Evolutionary conservation across 2,888 invertebrate genomes (phyloP).

Genomic region (Myopa testacea): DNA sequence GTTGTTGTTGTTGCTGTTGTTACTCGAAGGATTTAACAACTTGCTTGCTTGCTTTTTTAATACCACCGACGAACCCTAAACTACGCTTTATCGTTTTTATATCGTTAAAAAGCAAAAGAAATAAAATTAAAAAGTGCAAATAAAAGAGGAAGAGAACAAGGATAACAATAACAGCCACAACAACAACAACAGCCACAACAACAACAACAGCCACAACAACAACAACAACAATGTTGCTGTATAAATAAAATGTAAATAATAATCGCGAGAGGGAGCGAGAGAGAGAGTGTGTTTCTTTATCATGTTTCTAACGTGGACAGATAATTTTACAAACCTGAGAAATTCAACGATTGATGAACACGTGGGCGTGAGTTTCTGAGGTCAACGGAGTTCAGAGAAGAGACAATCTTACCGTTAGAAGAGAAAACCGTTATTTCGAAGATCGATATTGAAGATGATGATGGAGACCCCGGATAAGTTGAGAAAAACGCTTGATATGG

Average conservation of each 20-base stretch:
- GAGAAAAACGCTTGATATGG: too few species aligned
- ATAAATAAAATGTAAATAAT: constrained; percentile 37
- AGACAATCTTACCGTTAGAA: too few species aligned
- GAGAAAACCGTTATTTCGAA: too few species aligned
- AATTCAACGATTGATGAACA: too few species aligned
- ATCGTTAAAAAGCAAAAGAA: constrained; percentile 43
- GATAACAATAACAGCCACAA: too few species aligned
- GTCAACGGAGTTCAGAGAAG: too few species aligned
- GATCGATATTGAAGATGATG: too few species aligned
- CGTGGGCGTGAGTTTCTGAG: too few species aligned
- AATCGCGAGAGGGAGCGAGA: background rate
- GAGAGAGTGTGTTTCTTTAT: too few species aligned
- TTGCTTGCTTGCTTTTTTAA: constrained; percentile 34
- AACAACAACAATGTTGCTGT: constrained; percentile 38
- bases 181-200: constrained; percentile 5
- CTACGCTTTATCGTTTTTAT: constrained; percentile 47
- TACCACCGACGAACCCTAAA: constrained; percentile 35
- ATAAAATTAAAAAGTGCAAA: constrained; percentile 22
- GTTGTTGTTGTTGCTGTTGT: constrained; percentile 14
- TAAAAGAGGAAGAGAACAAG: constrained; percentile 14
- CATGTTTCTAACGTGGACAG: too few species aligned
- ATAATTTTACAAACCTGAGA: too few species aligned
- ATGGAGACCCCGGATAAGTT: too few species aligned
- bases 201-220: constrained; percentile 22
- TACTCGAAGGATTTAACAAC: constrained; percentile 29